Percentiles rank a stretch among this genome's conserved stretches.
These are phyloP conservation scores for Sminthurides bifidus DNA, from an alignment of 1,140 invertebrate genomes.

Conservation along the genomic window DNA sequence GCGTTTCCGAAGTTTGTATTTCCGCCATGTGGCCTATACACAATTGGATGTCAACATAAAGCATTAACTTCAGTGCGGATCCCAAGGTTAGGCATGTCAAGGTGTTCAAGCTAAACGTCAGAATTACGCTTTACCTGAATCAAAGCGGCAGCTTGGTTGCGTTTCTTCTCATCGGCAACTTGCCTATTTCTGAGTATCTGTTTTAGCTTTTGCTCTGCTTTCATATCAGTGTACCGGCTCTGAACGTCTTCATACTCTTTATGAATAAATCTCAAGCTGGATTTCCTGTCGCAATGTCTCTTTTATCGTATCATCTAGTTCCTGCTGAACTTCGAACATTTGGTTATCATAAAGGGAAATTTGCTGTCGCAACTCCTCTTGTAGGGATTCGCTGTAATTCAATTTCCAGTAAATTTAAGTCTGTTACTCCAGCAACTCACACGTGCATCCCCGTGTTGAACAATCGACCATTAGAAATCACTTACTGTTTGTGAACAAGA, in stretches of 20 bases:
- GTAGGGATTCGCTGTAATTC: too few relatives aligned
- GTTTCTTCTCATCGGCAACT: conserved; percentile 22
- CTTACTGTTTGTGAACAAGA: too few relatives aligned
- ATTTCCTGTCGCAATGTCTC: not conserved
- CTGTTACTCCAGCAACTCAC: too few relatives aligned
- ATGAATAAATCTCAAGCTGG: conserved; percentile 4
- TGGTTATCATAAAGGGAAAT: conserved; percentile 20
- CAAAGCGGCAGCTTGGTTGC: conserved; percentile 20
- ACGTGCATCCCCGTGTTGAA: too few relatives aligned
- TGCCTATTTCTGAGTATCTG: conserved; percentile 23
- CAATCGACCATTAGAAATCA: too few relatives aligned
- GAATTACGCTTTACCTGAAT: conserved; percentile 19
- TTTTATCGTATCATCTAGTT: conserved; percentile 5
- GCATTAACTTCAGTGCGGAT: too few relatives aligned
- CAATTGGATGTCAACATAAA: not conserved
- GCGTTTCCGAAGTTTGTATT: conserved; percentile 3
- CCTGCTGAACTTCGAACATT: conserved; percentile 12
- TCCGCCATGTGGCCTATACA: not conserved
- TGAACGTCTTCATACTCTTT: conserved; percentile 9
- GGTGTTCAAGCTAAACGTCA: not conserved
- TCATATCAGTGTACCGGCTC: conserved; percentile 25
- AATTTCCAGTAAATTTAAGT: too few relatives aligned
- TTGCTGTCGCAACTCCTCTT: not conserved
- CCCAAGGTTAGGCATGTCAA: too few relatives aligned
- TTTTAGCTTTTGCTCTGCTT: conserved; percentile 15